Evolutionary conservation across 2,797 vertebrate genomes (phyloP).

Genomic region (Rhynchotus rufescens): DNA sequence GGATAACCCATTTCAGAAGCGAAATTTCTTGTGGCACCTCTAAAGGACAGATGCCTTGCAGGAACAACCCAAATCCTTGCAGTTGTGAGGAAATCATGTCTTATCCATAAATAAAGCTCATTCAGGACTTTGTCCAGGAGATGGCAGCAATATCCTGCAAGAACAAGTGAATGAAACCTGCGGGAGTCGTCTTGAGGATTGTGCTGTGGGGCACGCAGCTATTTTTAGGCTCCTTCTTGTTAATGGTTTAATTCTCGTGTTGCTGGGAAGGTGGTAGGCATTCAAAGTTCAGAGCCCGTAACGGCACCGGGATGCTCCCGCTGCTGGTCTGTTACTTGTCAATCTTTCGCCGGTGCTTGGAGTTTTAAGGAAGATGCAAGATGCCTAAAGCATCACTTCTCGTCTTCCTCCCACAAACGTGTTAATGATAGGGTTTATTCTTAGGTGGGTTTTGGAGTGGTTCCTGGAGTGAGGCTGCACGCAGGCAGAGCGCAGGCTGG

Average conservation of each 20-base stretch:
- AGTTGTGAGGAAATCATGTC: not conserved
- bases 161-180: not conserved
- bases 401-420: constrained; percentile 71
- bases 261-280: constrained; percentile 31
- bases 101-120: not conserved
- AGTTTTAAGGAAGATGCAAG: constrained; percentile 68
- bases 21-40: not conserved
- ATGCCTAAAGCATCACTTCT: constrained; percentile 67
- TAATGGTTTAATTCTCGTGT: constrained; percentile 54
- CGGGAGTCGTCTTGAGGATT: not conserved
- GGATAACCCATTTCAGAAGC: not conserved
- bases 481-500: constrained; percentile 21
- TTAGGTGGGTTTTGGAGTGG: constrained; percentile 71
- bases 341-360: constrained; percentile 50
- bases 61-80: not conserved
- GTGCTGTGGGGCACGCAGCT: constrained; percentile 29
- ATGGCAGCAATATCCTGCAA: constrained; percentile 77
- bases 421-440: constrained; percentile 75
- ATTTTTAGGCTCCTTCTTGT: constrained; percentile 59
- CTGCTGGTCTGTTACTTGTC: constrained; percentile 70
- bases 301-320: constrained; percentile 49
- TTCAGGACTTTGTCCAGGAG: constrained; percentile 74
- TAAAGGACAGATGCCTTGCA: not conserved
- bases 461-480: constrained; percentile 42
- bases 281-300: constrained; percentile 58